A percentile compares a stretch with the other conserved stretches of the same genome.
These are phyloP conservation scores for Druon quercuslanigerum DNA, from an alignment of 1,140 invertebrate genomes.

Conservation along the genomic window DNA sequence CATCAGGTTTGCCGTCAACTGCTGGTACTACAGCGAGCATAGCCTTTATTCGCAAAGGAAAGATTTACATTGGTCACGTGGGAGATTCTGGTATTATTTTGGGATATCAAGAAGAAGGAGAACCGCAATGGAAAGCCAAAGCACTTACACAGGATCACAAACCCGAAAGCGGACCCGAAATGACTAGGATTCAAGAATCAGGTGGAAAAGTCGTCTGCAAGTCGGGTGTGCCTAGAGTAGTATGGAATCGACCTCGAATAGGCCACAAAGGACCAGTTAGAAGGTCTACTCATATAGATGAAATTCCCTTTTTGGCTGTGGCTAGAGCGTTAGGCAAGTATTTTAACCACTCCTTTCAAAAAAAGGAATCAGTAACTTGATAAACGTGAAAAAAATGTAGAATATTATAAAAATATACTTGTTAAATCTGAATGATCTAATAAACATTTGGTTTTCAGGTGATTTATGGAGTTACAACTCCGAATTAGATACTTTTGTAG, in stretches of 20 bases:
- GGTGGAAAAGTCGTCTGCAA: slow-evolving; percentile 94
- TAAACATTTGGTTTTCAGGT: slow-evolving; percentile 73
- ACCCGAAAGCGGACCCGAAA: slow-evolving; percentile 92
- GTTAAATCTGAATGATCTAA: background rate
- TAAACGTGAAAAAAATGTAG: background rate
- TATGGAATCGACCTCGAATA: slow-evolving; percentile 94
- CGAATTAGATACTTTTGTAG: slow-evolving; percentile 91
- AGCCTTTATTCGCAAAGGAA: slow-evolving; percentile 94
- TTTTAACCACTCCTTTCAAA: slow-evolving; percentile 34
- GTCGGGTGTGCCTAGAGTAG: slow-evolving; percentile 94
- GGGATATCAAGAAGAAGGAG: slow-evolving; percentile 85
- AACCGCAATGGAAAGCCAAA: slow-evolving; percentile 85
- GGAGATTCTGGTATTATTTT: slow-evolving; percentile 97
- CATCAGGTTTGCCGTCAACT: slow-evolving; percentile 94
- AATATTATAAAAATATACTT: too few species aligned
- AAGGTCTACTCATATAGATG: slow-evolving; percentile 90
- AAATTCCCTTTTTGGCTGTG: slow-evolving; percentile 97
- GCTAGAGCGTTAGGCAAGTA: slow-evolving; percentile 89
- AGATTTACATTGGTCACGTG: slow-evolving; percentile 98
- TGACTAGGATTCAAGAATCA: slow-evolving; percentile 88
- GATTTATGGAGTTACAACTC: slow-evolving; percentile 99
- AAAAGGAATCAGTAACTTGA: slow-evolving; percentile 20
- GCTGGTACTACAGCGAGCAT: slow-evolving; percentile 97
- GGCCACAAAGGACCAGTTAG: slow-evolving; percentile 88
- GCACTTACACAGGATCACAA: slow-evolving; percentile 95